Conservation (phyloP, 2,888 invertebrate species). For the Chalcis sispes region DNA sequence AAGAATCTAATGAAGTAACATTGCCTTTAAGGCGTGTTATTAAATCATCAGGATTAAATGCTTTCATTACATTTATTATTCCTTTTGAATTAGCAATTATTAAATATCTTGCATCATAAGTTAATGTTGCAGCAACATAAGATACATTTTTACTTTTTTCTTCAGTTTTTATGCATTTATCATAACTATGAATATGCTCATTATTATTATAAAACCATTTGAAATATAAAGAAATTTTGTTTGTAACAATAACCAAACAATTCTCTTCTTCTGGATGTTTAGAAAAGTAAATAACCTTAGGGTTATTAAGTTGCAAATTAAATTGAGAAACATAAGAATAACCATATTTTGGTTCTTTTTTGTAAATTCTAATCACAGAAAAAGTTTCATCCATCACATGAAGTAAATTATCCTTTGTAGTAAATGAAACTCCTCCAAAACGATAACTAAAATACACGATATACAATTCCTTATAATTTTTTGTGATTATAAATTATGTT, state of each 20-base stretch:
- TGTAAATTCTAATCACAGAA: slow-evolving; percentile 66
- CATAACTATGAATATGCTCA: slow-evolving; percentile 64
- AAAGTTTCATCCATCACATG: slow-evolving; percentile 66
- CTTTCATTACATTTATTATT: slow-evolving; percentile 74
- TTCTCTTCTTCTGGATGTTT: slow-evolving; percentile 62
- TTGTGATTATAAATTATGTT: slow-evolving; percentile 4
- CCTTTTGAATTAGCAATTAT: slow-evolving; percentile 74
- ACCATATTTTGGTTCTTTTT: slow-evolving; percentile 40
- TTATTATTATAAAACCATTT: slow-evolving; percentile 64
- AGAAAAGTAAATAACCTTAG: slow-evolving; percentile 67
- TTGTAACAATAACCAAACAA: slow-evolving; percentile 69
- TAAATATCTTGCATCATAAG: slow-evolving; percentile 75
- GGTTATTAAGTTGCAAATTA: slow-evolving; percentile 63
- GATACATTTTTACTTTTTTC: slow-evolving; percentile 63
- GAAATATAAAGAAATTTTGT: slow-evolving; percentile 64
- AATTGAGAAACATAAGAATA: slow-evolving; percentile 65
- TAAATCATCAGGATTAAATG: slow-evolving; percentile 64
- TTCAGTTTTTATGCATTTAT: slow-evolving; percentile 60
- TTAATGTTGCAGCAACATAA: slow-evolving; percentile 73
- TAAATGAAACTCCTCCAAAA: slow-evolving; percentile 61
- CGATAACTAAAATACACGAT: slow-evolving; percentile 50
- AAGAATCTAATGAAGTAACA: slow-evolving; percentile 70
- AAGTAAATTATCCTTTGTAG: slow-evolving; percentile 62
- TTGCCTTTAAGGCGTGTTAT: slow-evolving; percentile 68
- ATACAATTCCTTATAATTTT: too few species aligned